Evolutionary conservation across 2,888 invertebrate genomes (phyloP).

Genomic region (Antheraea assamensis): DNA sequence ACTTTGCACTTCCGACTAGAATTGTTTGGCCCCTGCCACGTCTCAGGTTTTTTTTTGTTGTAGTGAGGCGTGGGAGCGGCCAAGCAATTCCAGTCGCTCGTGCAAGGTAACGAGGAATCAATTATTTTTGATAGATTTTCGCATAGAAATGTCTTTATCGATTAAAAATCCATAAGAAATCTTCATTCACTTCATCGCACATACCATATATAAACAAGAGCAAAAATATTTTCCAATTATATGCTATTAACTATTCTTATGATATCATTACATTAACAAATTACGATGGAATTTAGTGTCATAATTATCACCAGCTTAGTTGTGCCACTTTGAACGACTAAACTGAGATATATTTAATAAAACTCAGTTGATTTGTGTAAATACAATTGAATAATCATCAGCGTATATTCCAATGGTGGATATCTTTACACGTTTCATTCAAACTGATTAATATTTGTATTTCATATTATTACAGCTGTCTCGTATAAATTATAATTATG

Average conservation of each 20-base stretch:
- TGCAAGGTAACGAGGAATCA: no score
- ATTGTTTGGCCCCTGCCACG: no score
- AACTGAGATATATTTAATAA: not conserved
- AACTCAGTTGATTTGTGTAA: not conserved
- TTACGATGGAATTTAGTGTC: no score
- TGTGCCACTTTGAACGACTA: not conserved
- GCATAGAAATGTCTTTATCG: not conserved
- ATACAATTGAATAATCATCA: not conserved
- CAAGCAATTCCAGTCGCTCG: no score
- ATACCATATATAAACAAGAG: not conserved
- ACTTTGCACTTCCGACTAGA: not conserved
- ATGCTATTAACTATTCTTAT: no score
- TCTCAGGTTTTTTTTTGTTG: no score
- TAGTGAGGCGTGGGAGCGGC: no score
- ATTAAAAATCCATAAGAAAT: not conserved
- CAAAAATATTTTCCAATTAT: not conserved
- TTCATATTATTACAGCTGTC: constrained; percentile 2
- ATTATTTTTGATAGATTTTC: no score
- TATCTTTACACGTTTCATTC: not conserved
- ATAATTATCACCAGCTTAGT: not conserved
- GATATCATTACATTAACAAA: no score
- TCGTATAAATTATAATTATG: not conserved
- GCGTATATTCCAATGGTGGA: not conserved
- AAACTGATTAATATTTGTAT: not conserved
- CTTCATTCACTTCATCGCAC: not conserved